Evolutionary conservation across 2,113 vertebrate species (phyloP).

Genomic region (Pseudorectes ferrugineus): DNA sequence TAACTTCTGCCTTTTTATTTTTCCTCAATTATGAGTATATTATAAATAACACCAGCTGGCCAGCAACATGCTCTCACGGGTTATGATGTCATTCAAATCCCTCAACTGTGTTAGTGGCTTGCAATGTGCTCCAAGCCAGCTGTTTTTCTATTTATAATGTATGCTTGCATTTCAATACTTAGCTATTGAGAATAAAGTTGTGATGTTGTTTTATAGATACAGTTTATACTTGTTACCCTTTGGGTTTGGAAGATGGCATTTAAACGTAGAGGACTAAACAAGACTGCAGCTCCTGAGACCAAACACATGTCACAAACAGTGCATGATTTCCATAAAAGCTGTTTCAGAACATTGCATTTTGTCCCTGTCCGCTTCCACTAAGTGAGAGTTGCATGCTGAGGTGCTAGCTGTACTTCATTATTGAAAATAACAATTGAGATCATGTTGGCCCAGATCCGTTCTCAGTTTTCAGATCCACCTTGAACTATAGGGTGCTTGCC

Average conservation of each 20-base stretch:
- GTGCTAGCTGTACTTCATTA: neutral
- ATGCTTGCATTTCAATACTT: conserved; percentile 66
- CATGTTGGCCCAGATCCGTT: neutral
- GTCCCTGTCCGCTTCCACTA: neutral
- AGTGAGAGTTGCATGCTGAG: neutral
- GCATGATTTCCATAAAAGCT: neutral
- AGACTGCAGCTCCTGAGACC: conserved; percentile 5
- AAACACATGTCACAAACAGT: neutral
- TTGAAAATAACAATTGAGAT: conserved; percentile 21
- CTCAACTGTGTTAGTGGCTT: conserved; percentile 70
- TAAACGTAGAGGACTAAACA: conserved; percentile 15
- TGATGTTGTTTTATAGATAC: conserved; percentile 50
- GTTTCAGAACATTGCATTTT: neutral
- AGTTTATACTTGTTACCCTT: conserved; percentile 36
- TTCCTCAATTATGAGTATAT: conserved; percentile 67
- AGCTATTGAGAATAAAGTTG: conserved; percentile 48
- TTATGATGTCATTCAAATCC: conserved; percentile 80
- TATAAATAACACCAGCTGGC: conserved; percentile 78
- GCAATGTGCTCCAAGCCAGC: conserved; percentile 71
- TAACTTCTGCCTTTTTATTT: conserved; percentile 50
- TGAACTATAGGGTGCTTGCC: neutral
- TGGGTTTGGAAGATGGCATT: conserved; percentile 23
- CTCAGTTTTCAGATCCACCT: conserved; percentile 27
- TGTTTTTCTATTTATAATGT: conserved; percentile 79
- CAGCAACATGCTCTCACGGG: conserved; percentile 71